Percentiles rank a stretch among this genome's conserved stretches.
These are phyloP conservation scores for Egretta garzetta DNA, from an alignment of 2,113 vertebrate species.

Conservation along the genomic window DNA sequence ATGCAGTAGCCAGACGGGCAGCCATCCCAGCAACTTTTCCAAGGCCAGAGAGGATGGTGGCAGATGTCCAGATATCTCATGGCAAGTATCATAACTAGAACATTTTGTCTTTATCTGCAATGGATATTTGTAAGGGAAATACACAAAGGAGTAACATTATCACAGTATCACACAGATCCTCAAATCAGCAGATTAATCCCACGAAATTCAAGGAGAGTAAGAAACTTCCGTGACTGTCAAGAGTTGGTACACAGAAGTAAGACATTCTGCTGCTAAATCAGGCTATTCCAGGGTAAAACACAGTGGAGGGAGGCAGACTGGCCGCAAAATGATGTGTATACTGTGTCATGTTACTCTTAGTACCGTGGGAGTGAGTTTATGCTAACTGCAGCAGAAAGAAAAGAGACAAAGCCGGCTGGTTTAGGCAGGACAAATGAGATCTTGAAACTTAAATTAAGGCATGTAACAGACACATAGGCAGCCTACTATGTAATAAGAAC, in stretches of 20 bases:
- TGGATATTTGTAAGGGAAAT: neutral
- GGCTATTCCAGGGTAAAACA: neutral
- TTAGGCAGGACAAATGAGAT: neutral
- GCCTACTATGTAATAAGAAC: neutral
- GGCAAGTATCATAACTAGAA: constrained; percentile 61
- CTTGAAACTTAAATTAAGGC: neutral
- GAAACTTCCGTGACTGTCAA: neutral
- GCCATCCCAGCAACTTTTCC: constrained; percentile 72
- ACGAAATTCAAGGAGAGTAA: neutral
- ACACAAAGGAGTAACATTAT: fast-evolving
- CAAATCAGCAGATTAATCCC: neutral
- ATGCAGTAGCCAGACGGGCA: constrained; percentile 76
- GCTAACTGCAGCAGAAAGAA: neutral
- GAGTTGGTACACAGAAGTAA: neutral
- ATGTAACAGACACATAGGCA: neutral
- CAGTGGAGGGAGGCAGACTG: neutral
- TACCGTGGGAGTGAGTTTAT: neutral
- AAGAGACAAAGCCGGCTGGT: neutral
- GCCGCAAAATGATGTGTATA: neutral
- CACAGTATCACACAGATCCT: fast-evolving
- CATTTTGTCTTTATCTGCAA: neutral
- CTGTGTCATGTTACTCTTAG: neutral
- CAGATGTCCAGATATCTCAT: constrained; percentile 82
- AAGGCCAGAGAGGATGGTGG: constrained; percentile 84
- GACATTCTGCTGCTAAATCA: neutral